A percentile compares a stretch with the other conserved stretches of the same genome.
These are phyloP conservation scores for Cynopterus sphinx DNA, from an alignment of 2,797 vertebrate genomes.

Conservation along the genomic window DNA sequence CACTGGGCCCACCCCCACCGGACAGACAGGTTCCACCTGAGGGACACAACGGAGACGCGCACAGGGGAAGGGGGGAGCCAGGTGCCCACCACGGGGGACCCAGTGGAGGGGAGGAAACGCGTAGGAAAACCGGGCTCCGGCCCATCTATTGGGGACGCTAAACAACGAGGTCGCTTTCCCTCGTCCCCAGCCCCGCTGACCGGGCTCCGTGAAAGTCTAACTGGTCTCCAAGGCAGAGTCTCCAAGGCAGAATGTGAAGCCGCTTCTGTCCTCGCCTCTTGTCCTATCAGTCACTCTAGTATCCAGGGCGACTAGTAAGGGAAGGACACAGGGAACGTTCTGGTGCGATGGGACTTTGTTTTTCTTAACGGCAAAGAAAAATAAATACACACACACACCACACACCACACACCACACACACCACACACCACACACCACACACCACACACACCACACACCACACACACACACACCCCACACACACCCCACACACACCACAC, in stretches of 20 bases:
- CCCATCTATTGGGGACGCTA: no score
- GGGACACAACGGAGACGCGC: background rate
- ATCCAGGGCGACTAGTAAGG: background rate
- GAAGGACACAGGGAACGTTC: background rate
- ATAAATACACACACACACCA: no score
- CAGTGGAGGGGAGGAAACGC: rapidly evolving
- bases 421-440: no score
- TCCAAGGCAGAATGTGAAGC: no score
- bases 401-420: no score
- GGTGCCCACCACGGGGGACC: background rate
- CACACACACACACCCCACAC: no score
- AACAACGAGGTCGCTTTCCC: background rate
- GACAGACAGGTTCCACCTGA: background rate
- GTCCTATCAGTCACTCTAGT: background rate
- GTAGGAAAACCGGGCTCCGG: background rate
- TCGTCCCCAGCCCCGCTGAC: background rate
- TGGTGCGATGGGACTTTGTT: background rate
- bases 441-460: no score
- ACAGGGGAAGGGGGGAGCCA: background rate
- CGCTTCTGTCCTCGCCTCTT: background rate
- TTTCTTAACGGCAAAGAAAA: background rate
- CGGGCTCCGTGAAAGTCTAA: background rate
- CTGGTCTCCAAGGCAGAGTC: no score
- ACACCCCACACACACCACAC: no score
- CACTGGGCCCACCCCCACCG: background rate